phyloP scores from a whole-genome alignment of 2,113 vertebrate species.

The Pipra filicauda region DNA sequence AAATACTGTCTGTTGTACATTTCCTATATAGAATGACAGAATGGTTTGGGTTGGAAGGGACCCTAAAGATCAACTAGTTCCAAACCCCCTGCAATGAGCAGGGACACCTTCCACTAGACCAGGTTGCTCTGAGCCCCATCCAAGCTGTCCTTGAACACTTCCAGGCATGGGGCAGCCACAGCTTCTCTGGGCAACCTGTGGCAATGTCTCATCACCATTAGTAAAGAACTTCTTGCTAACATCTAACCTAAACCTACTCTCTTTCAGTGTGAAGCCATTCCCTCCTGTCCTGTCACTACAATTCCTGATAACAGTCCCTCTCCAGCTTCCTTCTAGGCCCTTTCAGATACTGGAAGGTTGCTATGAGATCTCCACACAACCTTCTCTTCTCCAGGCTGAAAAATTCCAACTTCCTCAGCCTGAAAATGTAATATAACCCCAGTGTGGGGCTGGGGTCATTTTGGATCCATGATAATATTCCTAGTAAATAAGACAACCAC shows the following conservation, averaged over 20 bases:
- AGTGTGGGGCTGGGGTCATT: neutral
- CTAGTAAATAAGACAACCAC: neutral
- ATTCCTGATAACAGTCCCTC: neutral
- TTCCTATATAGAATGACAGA: neutral
- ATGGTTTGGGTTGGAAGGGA: neutral
- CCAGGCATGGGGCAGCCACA: neutral
- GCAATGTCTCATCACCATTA: neutral
- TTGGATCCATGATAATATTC: neutral
- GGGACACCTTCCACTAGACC: neutral
- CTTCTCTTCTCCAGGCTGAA: neutral
- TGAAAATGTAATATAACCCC: neutral
- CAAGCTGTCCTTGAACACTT: neutral
- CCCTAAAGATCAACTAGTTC: neutral
- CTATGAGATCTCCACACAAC: neutral
- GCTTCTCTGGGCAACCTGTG: neutral
- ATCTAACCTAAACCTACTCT: neutral
- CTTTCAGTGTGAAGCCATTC: neutral
- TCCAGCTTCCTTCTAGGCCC: neutral
- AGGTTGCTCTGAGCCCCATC: neutral
- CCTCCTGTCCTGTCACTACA: neutral
- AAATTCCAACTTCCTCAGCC: neutral
- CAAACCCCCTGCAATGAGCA: neutral
- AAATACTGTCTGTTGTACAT: neutral
- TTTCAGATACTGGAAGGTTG: neutral
- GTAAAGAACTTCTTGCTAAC: neutral